Evolutionary conservation across 2,888 invertebrate species (phyloP).

Genomic region (Chrysodeixis includens): DNA sequence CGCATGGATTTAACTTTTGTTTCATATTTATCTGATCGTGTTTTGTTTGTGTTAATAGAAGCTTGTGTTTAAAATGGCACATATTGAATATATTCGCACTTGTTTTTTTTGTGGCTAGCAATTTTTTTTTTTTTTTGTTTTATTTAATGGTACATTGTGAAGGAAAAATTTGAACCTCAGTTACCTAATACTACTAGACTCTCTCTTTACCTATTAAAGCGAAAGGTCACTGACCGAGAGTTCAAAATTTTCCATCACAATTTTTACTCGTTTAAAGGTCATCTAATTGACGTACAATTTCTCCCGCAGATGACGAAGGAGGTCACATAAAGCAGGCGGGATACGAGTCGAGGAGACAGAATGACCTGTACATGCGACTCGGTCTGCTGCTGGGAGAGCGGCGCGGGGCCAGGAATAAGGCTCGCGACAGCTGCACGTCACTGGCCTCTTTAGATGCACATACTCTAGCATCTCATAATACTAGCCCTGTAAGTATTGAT

Average conservation of each 20-base stretch:
- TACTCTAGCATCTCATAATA: conserved; percentile 94
- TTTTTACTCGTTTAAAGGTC: no score
- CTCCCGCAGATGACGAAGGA: conserved; percentile 91
- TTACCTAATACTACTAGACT: no score
- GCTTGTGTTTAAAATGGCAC: conserved; percentile 39
- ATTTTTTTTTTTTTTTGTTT: not conserved
- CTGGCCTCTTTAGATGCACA: conserved; percentile 90
- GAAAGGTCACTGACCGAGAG: no score
- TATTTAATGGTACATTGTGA: no score
- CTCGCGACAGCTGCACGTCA: conserved; percentile 85
- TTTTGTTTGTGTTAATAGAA: conserved; percentile 31
- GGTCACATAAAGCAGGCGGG: conserved; percentile 91
- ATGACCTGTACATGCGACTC: conserved; percentile 94
- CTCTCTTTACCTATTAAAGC: no score
- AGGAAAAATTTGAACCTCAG: no score
- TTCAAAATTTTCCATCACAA: no score
- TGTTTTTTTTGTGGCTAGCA: conserved; percentile 18
- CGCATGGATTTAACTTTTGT: conserved; percentile 50
- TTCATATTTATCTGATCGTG: conserved; percentile 22
- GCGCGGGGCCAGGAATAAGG: conserved; percentile 86
- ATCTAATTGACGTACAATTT: conserved; percentile 7
- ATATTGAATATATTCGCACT: conserved; percentile 31
- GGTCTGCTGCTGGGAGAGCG: conserved; percentile 94
- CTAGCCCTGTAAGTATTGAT: conserved; percentile 91
- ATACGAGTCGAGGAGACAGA: conserved; percentile 88